These are phyloP conservation scores for Thryonomys swinderianus DNA, from an alignment of 2,113 vertebrate genomes.

Conservation along the genomic window DNA sequence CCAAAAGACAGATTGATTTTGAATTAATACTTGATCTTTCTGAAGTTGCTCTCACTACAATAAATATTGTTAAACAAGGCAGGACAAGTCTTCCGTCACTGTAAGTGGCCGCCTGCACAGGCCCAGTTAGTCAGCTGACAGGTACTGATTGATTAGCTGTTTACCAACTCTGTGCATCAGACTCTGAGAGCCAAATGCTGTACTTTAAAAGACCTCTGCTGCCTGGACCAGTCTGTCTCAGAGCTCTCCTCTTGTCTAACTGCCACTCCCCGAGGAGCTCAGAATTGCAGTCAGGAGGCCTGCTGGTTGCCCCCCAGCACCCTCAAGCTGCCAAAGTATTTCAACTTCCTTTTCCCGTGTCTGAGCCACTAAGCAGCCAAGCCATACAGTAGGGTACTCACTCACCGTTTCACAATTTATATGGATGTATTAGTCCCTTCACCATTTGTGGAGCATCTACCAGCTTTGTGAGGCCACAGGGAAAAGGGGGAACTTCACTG, in stretches of 20 bases:
- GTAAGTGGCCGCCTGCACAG: neutral
- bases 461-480: neutral
- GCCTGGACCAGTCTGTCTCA: neutral
- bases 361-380: neutral
- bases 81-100: neutral
- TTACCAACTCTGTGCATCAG: neutral
- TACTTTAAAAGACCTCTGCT: neutral
- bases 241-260: neutral
- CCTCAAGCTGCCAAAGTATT: neutral
- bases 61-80: neutral
- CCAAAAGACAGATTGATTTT: conserved; percentile 23
- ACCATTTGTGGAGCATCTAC: neutral
- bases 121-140: neutral
- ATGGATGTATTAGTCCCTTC: neutral
- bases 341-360: neutral
- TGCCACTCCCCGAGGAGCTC: neutral
- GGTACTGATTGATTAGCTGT: conserved; percentile 10
- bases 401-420: neutral
- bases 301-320: too few species aligned
- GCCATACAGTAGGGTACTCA: neutral
- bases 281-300: neutral
- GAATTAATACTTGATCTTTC: conserved; percentile 1
- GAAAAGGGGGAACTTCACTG: neutral
- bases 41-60: neutral
- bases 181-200: neutral